Evolutionary conservation across 2,888 invertebrate genomes (phyloP), one percentile per base, ranked within the genome.

Genomic region (Eristalis tenax): DNA sequence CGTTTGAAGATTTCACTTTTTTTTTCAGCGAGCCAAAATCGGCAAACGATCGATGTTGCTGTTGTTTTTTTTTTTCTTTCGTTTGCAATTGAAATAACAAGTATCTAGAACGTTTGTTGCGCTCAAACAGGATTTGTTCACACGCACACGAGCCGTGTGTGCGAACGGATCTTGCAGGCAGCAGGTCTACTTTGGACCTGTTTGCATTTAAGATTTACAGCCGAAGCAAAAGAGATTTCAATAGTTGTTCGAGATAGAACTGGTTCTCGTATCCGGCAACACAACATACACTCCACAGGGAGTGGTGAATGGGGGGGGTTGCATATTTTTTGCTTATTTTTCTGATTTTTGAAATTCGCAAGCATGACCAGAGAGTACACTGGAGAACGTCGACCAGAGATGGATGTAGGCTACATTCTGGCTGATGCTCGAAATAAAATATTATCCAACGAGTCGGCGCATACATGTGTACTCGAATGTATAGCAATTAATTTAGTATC

Each of bases 251-350:
- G 18, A 63, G 56, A 63, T 73, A 64, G 73, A 86, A 86, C 86
- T 78, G 73, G 86, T 86, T 86, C 70, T 78, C 66, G 83, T 74
- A 83, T 86, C 86, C 86, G 82, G 83, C 74, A 82, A 56, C 56
- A 63, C 3, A 13, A 10, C 32, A 32, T 28, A 26, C 23, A 13
- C 59, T 11, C 26, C 59, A 64, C 10, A 63, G 75, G 57, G 76
- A 75, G 84, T 57, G 75, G 81, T 15, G n/a, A n/a, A 8, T 18
- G 10, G 18, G n/a, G 71, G 59, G 28, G 28, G 4, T 5, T 26
- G 26, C 26, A 5, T 0, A 28, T 28, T 28, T 32, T 56, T 57
- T 57, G 65, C 61, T 56, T 11, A 38, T 70, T 76, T 32, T 70
- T 66, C 50, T 38, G 57, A n/a, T n/a, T 75, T 79, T 40, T 8